These are phyloP conservation scores for Solea senegalensis DNA, from an alignment of 2,113 vertebrate genomes.

Conservation along the genomic window DNA sequence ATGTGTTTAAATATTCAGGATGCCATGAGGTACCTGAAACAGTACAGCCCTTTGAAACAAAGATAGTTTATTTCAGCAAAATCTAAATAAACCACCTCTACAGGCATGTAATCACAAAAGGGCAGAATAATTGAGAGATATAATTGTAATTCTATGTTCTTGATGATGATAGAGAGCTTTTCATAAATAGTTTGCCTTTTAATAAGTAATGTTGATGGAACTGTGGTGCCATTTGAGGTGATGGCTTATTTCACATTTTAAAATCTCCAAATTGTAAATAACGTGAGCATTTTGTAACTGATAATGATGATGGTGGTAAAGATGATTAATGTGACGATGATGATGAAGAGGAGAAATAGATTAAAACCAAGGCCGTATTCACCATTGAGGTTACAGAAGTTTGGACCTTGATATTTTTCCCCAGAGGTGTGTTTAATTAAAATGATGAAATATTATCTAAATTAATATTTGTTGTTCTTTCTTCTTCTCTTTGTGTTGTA, in stretches of 20 bases:
- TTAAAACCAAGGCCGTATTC: not conserved
- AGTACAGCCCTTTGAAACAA: slow-evolving; percentile 25
- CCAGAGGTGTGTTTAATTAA: no score
- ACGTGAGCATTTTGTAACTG: slow-evolving; percentile 16
- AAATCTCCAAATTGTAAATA: slow-evolving; percentile 33
- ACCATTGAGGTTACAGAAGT: not conserved
- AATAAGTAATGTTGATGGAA: slow-evolving; percentile 60
- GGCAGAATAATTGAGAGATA: slow-evolving; percentile 62
- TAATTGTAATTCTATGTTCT: slow-evolving; percentile 30
- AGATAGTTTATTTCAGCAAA: slow-evolving; percentile 15
- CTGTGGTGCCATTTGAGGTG: slow-evolving; percentile 29
- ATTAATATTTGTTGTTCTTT: no score
- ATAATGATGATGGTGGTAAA: not conserved
- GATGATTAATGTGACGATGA: not conserved
- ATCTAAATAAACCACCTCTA: slow-evolving; percentile 43
- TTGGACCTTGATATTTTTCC: not conserved
- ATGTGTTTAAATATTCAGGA: slow-evolving; percentile 23
- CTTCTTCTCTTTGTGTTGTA: no score
- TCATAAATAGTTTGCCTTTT: slow-evolving; percentile 75
- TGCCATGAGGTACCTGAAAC: slow-evolving; percentile 13
- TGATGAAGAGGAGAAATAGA: not conserved
- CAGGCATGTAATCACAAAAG: slow-evolving; percentile 38
- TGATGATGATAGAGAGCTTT: slow-evolving; percentile 71
- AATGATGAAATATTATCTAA: no score
- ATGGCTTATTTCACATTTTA: slow-evolving; percentile 34